Conservation (phyloP, 2,888 invertebrate species). For the Meiosimyza decipiens region DNA sequence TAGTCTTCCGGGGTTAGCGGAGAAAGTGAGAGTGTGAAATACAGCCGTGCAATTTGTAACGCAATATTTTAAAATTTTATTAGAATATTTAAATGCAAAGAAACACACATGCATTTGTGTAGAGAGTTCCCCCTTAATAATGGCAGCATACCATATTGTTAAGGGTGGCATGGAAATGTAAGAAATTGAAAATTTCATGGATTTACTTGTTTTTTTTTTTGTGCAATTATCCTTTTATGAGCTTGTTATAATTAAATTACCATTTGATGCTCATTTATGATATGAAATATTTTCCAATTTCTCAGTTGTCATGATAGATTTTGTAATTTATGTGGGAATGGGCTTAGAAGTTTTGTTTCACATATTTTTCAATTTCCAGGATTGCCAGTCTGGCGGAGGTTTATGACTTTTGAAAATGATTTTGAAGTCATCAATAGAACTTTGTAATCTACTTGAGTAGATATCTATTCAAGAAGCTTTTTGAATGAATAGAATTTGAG, state of each 20-base stretch:
- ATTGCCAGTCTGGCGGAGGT: too few species aligned
- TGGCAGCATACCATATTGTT: background rate
- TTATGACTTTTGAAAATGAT: too few species aligned
- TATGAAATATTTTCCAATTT: constrained; percentile 50
- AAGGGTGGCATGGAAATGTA: background rate
- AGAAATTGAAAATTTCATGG: constrained; percentile 11
- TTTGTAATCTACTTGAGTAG: too few species aligned
- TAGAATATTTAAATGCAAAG: constrained; percentile 1
- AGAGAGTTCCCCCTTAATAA: background rate
- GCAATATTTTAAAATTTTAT: constrained; percentile 20
- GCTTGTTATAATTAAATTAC: constrained; percentile 59
- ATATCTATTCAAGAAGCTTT: too few species aligned
- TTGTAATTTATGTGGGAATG: constrained; percentile 53
- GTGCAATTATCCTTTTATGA: constrained; percentile 19
- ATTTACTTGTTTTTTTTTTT: constrained; percentile 31
- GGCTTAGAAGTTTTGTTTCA: background rate
- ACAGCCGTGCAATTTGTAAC: constrained; percentile 17
- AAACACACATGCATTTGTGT: background rate
- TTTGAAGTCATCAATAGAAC: too few species aligned
- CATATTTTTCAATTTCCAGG: too few species aligned
- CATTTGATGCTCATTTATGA: constrained; percentile 60
- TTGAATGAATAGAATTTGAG: too few species aligned
- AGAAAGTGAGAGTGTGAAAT: too few species aligned
- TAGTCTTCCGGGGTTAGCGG: constrained; percentile 44
- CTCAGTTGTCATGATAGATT: constrained; percentile 27